Evolutionary conservation across 2,797 vertebrate species (phyloP).

Genomic region (Catamblyrhynchus diadema): DNA sequence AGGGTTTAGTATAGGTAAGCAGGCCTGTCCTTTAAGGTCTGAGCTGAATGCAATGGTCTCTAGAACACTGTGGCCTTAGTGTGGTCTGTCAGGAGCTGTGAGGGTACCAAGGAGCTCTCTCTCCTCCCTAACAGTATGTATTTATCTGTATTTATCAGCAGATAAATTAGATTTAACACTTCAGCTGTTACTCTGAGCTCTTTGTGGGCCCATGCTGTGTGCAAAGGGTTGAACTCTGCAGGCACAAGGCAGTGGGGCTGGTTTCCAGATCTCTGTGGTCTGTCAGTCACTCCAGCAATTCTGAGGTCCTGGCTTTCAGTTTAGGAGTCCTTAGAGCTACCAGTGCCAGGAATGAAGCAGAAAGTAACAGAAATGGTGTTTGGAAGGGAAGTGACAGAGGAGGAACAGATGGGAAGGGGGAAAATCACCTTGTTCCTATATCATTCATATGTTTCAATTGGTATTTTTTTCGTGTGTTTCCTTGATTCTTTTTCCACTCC

Average conservation of each 20-base stretch:
- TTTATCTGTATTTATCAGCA: no score
- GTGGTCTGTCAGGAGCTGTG: neutral
- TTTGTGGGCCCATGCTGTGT: neutral
- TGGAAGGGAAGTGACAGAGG: neutral
- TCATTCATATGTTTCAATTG: neutral
- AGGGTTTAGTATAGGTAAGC: neutral
- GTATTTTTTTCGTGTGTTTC: neutral
- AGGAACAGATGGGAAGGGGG: neutral
- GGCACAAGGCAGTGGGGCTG: neutral
- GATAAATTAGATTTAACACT: neutral
- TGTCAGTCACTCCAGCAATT: neutral
- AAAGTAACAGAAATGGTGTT: neutral
- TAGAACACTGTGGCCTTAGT: neutral
- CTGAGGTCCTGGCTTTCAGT: neutral
- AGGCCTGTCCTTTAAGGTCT: neutral
- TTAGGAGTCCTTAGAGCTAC: neutral
- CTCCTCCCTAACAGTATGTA: neutral
- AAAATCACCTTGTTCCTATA: neutral
- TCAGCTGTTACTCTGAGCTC: neutral
- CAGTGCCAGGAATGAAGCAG: neutral
- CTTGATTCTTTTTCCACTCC: neutral
- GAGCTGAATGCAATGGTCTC: neutral
- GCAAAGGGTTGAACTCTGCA: neutral
- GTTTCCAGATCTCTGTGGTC: neutral
- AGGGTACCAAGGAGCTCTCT: neutral